Base-by-base conservation (phyloP, 2,888 invertebrate species). In the Stramonita haemastoma region DNA sequence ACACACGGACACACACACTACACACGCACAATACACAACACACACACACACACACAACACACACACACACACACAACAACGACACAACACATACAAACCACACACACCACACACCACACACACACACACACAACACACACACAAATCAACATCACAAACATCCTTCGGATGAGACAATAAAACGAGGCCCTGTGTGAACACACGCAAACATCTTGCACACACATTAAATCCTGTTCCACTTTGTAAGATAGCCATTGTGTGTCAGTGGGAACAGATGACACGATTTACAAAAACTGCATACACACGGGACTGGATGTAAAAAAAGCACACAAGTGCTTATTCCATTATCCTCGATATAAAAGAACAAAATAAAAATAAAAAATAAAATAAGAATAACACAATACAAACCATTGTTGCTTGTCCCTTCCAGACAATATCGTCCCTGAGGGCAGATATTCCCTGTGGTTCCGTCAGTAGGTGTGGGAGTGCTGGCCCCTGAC, bases 361-460 rank as follows among this genome's bases (percentile, higher is more conserved):
- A n/a, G n/a, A n/a, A n/a, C n/a, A n/a, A n/a, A n/a, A n/a, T n/a
- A 13, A 81, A 81, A 17, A 87, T 46, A 57, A 87, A n/a, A 13
- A 8, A 15, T 22, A 26, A 11, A n/a, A 87, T 2, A 87, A 87
- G 90, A 87, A 29, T 36, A 32, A n/a, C n/a, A 90, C 73, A 46
- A 15, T 34, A 79, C 70, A 56, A 11, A 85, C 79, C 60, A 81
- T 86, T 81, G 56, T 86, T 81, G 56, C 85, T 60, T 46, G 93
- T 93, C 79, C 95, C 95, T 19, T 88, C 90, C 15, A 90, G 91
- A 90, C 95, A 95, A 90, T 95, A 95, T 11, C 90, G 86, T 8
- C 95, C 95, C 32, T 91, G 88, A n/a, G 94, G 94, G 90, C 95
- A 95, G n/a, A 95, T 89, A 77, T 93, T 89, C 22, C 95, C 95